phyloP scores from a whole-genome alignment of 2,888 invertebrate species.

The Aspidiotus rigidus region DNA sequence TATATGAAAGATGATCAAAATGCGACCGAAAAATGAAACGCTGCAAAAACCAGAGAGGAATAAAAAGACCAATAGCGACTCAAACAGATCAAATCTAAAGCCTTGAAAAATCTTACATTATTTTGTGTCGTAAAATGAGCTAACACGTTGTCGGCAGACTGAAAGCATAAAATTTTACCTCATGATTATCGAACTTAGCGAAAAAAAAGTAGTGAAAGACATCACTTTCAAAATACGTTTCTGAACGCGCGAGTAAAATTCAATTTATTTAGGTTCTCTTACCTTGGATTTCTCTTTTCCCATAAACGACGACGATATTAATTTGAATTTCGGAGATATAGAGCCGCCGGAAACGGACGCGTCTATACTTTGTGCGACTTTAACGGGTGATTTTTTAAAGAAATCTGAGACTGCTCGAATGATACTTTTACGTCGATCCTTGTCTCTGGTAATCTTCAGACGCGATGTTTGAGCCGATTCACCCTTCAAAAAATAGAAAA shows the following conservation, averaged over 20 bases:
- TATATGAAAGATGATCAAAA: background rate
- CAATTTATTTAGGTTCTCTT: background rate
- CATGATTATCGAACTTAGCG: background rate
- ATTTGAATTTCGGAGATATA: conserved; percentile 27
- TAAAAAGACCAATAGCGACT: background rate
- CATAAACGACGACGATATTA: conserved; percentile 12
- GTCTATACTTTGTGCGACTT: background rate
- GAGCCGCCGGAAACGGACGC: conserved; percentile 2
- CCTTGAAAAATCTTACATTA: conserved; percentile 19
- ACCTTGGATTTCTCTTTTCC: conserved; percentile 34
- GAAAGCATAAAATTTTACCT: conserved; percentile 36
- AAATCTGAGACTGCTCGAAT: conserved; percentile 76
- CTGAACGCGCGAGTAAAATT: no score
- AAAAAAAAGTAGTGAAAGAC: no score
- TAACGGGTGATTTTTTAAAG: conserved; percentile 54
- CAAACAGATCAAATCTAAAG: conserved; percentile 1
- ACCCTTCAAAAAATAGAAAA: conserved; percentile 11
- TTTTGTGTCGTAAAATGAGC: conserved; percentile 29
- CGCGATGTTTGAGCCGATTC: conserved; percentile 10
- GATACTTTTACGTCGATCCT: conserved; percentile 67
- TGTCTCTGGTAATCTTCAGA: conserved; percentile 44
- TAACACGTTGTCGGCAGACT: conserved; percentile 37
- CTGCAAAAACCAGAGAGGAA: conserved; percentile 13
- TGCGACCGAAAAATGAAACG: background rate
- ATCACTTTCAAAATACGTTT: no score